phyloP scores from a whole-genome alignment of 2,888 invertebrate genomes.

The Cecidostiba fungosa region DNA sequence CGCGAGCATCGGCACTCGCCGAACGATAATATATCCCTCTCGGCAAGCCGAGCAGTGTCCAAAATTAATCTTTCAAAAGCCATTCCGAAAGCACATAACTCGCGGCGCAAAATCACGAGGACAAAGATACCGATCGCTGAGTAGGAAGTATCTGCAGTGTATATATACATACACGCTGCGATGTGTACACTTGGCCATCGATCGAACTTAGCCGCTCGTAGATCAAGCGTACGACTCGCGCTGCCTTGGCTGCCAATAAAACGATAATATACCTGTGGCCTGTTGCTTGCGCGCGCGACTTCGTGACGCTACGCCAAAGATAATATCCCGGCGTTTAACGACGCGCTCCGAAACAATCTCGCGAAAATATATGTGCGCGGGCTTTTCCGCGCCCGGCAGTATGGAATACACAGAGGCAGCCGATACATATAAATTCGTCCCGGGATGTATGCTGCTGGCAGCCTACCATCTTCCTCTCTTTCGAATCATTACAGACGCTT shows the following conservation, averaged over 20 bases:
- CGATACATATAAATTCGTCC: slow-evolving; percentile 25
- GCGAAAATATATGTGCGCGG: slow-evolving; percentile 71
- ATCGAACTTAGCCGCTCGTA: slow-evolving; percentile 66
- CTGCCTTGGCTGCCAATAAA: slow-evolving; percentile 54
- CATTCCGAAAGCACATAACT: slow-evolving; percentile 44
- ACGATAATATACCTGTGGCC: slow-evolving; percentile 39
- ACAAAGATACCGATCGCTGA: slow-evolving; percentile 59
- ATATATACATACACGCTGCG: background rate
- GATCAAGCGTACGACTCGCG: slow-evolving; percentile 59
- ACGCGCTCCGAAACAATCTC: slow-evolving; percentile 71
- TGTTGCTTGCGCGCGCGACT: slow-evolving; percentile 44
- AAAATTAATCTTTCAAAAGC: slow-evolving; percentile 60
- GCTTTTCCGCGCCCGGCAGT: slow-evolving; percentile 68
- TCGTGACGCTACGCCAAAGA: slow-evolving; percentile 74
- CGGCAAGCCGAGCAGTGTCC: background rate
- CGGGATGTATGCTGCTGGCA: background rate
- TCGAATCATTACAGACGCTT: slow-evolving; percentile 10
- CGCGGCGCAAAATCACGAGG: slow-evolving; percentile 46
- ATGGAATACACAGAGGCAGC: background rate
- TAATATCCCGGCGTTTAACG: slow-evolving; percentile 76
- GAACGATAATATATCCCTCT: background rate
- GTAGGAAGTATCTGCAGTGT: slow-evolving; percentile 42
- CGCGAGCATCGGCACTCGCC: no score
- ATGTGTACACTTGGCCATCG: slow-evolving; percentile 48
- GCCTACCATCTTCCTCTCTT: slow-evolving; percentile 3